These are phyloP conservation scores for Amazona ochrocephala DNA, from an alignment of 2,797 vertebrate species.

Conservation along the genomic window DNA sequence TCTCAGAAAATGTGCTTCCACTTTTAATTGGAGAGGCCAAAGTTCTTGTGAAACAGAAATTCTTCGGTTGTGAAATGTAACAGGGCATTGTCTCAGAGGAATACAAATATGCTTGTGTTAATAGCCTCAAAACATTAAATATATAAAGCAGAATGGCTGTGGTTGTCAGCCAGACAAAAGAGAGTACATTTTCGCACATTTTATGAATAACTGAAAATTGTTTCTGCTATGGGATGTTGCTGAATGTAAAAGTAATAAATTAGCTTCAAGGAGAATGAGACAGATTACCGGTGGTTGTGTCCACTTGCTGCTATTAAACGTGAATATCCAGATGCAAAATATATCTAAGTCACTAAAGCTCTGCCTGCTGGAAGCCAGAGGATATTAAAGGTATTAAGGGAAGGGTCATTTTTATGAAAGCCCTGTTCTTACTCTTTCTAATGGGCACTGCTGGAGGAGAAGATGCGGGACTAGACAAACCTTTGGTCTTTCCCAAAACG, in stretches of 20 bases:
- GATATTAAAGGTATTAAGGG: neutral
- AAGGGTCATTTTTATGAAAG: neutral
- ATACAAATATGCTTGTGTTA: slow-evolving; percentile 27
- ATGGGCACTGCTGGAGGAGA: neutral
- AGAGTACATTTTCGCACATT: neutral
- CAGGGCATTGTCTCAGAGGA: slow-evolving; percentile 1
- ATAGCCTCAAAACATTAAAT: slow-evolving; percentile 38
- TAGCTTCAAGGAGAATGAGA: slow-evolving; percentile 3
- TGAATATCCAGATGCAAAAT: slow-evolving; percentile 19
- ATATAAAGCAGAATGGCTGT: slow-evolving; percentile 21
- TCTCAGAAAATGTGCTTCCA: slow-evolving; percentile 7
- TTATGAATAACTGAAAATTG: slow-evolving; percentile 18
- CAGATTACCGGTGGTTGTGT: neutral
- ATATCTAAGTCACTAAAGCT: slow-evolving; percentile 8
- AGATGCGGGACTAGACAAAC: neutral
- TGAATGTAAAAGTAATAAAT: neutral
- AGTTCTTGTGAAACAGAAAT: slow-evolving; percentile 41
- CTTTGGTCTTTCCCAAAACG: neutral
- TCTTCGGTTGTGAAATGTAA: slow-evolving; percentile 41
- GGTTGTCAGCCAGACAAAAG: slow-evolving; percentile 17
- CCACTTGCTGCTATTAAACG: slow-evolving; percentile 16
- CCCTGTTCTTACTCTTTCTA: neutral
- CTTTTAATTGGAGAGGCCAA: slow-evolving; percentile 30
- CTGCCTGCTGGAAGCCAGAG: neutral
- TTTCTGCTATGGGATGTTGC: slow-evolving; percentile 11